phyloP scores from a whole-genome alignment of 2,113 vertebrate species.

The Dipodomys spectabilis region DNA sequence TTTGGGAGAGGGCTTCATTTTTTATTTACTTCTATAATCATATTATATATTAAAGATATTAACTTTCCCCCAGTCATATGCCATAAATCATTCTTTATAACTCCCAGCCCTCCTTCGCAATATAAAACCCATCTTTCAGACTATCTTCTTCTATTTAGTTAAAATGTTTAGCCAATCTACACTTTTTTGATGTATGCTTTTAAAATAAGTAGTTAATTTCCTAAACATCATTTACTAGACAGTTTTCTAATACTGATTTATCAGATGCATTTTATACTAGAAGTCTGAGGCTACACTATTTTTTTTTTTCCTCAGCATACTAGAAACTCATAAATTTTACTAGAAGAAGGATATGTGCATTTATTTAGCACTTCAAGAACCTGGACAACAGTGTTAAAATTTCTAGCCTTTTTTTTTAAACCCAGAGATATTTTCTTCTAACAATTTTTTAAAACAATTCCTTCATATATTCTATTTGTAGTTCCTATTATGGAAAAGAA shows the following conservation, averaged over 20 bases:
- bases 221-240: background rate
- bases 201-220: conserved; percentile 6
- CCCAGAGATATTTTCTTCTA: background rate
- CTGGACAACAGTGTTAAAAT: background rate
- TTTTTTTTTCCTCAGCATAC: no score
- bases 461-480: background rate
- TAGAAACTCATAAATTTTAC: background rate
- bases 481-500: background rate
- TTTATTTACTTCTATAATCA: background rate
- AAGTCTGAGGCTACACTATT: background rate
- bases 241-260: background rate
- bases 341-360: background rate
- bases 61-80: background rate
- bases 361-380: background rate
- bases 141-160: background rate
- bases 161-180: background rate
- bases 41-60: background rate
- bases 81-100: background rate
- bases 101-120: rapidly evolving
- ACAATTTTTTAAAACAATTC: background rate
- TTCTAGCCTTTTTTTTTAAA: background rate
- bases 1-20: background rate
- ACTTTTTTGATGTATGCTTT: background rate
- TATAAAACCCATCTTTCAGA: background rate
- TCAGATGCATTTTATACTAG: background rate